Evolutionary conservation across 1,140 invertebrate genomes (phyloP).

Genomic region (Tetramorium parvispinum): DNA sequence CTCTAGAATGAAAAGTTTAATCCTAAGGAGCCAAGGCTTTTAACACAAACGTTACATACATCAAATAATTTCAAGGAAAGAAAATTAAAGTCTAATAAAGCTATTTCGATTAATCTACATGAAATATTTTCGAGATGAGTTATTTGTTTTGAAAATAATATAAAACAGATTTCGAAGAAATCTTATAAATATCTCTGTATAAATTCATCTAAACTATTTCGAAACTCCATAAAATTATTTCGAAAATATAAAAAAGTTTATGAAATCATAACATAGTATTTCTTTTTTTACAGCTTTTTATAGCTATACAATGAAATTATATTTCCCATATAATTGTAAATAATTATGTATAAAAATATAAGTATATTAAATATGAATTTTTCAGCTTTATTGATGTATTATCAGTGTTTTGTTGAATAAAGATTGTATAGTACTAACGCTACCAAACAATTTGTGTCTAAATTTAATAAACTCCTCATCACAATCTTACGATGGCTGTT

Average conservation of each 20-base stretch:
- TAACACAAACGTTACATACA: slow-evolving; percentile 23
- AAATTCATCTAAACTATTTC: background rate
- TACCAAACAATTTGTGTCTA: background rate
- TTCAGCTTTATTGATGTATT: background rate
- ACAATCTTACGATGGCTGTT: background rate
- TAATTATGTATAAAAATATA: background rate
- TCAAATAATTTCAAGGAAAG: background rate
- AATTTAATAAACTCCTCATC: background rate
- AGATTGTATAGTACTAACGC: background rate
- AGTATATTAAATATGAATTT: background rate
- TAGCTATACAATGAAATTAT: background rate
- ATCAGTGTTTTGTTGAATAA: background rate
- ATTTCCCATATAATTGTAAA: background rate
- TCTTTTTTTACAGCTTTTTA: background rate
- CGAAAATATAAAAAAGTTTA: background rate
- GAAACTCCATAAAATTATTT: background rate
- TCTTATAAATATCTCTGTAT: background rate
- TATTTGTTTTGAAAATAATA: background rate
- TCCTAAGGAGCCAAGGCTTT: slow-evolving; percentile 26
- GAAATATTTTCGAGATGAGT: background rate
- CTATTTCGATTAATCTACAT: background rate
- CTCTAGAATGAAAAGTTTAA: slow-evolving; percentile 62
- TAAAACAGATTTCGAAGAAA: background rate
- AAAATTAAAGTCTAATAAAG: slow-evolving; percentile 10
- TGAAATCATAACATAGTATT: background rate